A percentile compares a stretch with the other conserved stretches of the same genome.
Evolutionary conservation across 2,888 invertebrate genomes (phyloP).

Genomic region (Acanthosoma haemorrhoidale): DNA sequence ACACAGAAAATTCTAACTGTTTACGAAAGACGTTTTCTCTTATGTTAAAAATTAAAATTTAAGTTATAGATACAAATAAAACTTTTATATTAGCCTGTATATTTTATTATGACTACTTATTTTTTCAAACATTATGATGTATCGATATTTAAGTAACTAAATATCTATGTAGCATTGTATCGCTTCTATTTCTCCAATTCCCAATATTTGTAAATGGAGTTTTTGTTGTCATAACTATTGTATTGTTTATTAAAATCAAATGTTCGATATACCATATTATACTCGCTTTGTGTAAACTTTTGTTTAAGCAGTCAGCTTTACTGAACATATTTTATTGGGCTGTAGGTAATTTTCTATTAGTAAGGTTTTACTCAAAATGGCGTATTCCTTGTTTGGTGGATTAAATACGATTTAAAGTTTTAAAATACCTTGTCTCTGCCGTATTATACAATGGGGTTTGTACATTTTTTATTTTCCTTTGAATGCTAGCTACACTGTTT

Average conservation of each 20-base stretch:
- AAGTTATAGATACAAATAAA: neutral
- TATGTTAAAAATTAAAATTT: no score
- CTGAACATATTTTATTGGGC: neutral
- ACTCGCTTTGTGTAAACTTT: neutral
- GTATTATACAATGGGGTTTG: neutral
- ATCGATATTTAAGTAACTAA: neutral
- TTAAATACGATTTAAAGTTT: neutral
- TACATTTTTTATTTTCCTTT: neutral
- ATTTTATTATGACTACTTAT: neutral
- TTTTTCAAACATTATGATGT: neutral
- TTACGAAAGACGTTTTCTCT: no score
- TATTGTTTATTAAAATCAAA: neutral
- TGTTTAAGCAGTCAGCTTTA: neutral
- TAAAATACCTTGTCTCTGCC: neutral
- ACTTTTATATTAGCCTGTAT: neutral
- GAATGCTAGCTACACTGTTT: neutral
- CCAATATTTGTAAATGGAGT: neutral
- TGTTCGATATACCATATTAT: neutral
- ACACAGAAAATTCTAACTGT: neutral
- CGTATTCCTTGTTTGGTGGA: neutral
- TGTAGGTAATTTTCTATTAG: neutral
- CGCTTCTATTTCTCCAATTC: neutral
- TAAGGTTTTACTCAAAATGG: neutral
- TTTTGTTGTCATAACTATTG: neutral
- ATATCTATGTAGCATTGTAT: neutral